phyloP scores from a whole-genome alignment of 2,888 invertebrate genomes.

The Nomada ruficornis region DNA sequence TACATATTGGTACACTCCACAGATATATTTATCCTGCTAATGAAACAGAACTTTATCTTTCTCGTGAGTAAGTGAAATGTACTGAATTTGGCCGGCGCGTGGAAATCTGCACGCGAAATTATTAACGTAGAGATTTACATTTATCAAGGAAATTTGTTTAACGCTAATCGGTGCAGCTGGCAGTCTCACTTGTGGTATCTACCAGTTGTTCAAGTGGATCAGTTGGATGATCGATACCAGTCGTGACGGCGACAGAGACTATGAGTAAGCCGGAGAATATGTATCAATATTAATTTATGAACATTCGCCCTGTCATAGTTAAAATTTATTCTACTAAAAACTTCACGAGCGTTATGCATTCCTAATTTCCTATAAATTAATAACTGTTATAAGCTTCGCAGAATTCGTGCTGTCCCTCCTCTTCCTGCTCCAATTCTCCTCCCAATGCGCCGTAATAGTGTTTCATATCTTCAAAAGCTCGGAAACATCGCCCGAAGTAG shows the following conservation, averaged over 20 bases:
- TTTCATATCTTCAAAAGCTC: neutral
- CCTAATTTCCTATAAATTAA: neutral
- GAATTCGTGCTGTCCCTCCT: constrained; percentile 26
- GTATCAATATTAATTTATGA: no score
- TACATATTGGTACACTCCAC: constrained; percentile 72
- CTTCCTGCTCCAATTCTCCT: constrained; percentile 22
- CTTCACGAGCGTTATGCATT: neutral
- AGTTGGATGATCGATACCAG: constrained; percentile 50
- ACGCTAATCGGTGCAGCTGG: constrained; percentile 60
- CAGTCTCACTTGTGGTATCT: constrained; percentile 65
- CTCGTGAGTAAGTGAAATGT: constrained; percentile 63
- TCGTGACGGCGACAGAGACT: constrained; percentile 23
- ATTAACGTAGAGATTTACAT: neutral
- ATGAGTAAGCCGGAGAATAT: constrained; percentile 52
- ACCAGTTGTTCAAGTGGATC: constrained; percentile 68
- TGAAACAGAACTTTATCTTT: constrained; percentile 52
- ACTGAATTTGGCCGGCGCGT: no score
- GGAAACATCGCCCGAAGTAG: no score
- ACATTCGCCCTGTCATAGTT: no score
- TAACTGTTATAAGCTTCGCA: constrained; percentile 9
- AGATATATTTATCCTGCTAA: constrained; percentile 58
- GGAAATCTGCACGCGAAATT: neutral
- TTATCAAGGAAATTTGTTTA: constrained; percentile 69
- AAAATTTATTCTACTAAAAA: no score
- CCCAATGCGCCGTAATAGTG: constrained; percentile 1